A percentile compares a stretch with the other conserved stretches of the same genome.
These are phyloP conservation scores for Seriola aureovittata DNA, from an alignment of 2,113 vertebrate genomes.

Conservation along the genomic window DNA sequence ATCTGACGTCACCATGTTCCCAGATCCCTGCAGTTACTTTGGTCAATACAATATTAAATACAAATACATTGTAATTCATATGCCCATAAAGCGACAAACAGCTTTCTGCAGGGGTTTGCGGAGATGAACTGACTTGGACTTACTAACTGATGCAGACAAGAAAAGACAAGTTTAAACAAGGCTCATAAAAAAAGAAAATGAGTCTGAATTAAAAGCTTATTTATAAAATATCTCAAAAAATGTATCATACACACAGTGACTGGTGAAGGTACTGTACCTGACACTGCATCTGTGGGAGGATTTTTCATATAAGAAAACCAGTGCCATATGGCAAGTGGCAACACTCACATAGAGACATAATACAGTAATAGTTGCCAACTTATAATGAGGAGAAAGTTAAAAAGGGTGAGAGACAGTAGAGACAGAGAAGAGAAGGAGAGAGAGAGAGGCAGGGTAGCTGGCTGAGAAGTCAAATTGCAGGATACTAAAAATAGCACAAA, in stretches of 20 bases:
- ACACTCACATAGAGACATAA: neutral
- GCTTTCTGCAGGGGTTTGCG: neutral
- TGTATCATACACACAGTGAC: neutral
- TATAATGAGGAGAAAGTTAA: neutral
- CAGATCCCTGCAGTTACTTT: neutral
- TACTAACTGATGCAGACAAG: neutral
- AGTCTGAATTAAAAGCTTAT: neutral
- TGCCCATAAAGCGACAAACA: neutral
- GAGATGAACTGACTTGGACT: neutral
- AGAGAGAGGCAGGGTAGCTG: neutral
- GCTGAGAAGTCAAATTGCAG: conserved; percentile 20
- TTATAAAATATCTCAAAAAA: neutral
- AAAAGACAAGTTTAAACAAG: neutral
- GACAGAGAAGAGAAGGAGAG: neutral
- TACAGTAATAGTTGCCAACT: neutral
- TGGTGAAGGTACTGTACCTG: neutral
- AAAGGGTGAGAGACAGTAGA: neutral
- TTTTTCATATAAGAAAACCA: neutral
- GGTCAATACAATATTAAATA: neutral
- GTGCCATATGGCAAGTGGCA: neutral
- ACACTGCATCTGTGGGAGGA: neutral
- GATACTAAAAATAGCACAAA: conserved; percentile 8
- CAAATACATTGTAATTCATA: neutral
- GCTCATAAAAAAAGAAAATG: neutral
- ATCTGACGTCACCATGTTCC: neutral